phyloP scores from a whole-genome alignment of 2,797 vertebrate genomes.

The Sebastiscus tertius region DNA sequence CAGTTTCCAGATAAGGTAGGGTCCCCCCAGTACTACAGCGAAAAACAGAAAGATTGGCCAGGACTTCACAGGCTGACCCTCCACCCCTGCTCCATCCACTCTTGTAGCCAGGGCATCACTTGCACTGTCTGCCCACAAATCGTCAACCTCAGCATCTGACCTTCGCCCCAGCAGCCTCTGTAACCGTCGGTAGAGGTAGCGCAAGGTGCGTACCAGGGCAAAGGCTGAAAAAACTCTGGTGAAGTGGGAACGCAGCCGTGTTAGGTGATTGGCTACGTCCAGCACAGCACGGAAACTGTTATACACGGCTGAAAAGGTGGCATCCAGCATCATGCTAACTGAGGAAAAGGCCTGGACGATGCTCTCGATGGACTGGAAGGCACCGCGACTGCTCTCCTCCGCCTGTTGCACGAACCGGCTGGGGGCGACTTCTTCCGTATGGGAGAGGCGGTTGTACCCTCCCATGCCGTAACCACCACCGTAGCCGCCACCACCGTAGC shows the following conservation, averaged over 20 bases:
- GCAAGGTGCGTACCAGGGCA: conserved; percentile 92
- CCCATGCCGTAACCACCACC: conserved; percentile 76
- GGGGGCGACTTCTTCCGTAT: conserved; percentile 86
- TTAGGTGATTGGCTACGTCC: conserved; percentile 97
- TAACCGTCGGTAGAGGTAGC: conserved; percentile 90
- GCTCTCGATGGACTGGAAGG: conserved; percentile 98
- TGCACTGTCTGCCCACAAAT: conserved; percentile 93
- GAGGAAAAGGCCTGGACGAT: conserved; percentile 98
- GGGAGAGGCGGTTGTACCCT: conserved; percentile 87
- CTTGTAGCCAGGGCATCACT: conserved; percentile 81
- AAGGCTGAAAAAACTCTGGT: conserved; percentile 96
- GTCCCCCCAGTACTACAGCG: conserved; percentile 94
- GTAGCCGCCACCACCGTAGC: conserved; percentile 70
- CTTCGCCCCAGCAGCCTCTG: conserved; percentile 89
- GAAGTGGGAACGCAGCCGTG: conserved; percentile 93
- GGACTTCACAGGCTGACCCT: conserved; percentile 87
- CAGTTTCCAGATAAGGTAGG: conserved; percentile 98
- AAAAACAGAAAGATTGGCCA: conserved; percentile 98
- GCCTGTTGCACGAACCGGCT: conserved; percentile 97
- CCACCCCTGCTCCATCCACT: conserved; percentile 59
- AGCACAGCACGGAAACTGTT: conserved; percentile 97
- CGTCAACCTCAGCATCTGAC: conserved; percentile 87
- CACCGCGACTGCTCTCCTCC: conserved; percentile 96
- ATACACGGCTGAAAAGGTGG: conserved; percentile 96
- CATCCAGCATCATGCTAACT: conserved; percentile 99